These are phyloP conservation scores for Drosophila subpulchrella DNA, from an alignment of 1,140 invertebrate genomes.

Conservation along the genomic window DNA sequence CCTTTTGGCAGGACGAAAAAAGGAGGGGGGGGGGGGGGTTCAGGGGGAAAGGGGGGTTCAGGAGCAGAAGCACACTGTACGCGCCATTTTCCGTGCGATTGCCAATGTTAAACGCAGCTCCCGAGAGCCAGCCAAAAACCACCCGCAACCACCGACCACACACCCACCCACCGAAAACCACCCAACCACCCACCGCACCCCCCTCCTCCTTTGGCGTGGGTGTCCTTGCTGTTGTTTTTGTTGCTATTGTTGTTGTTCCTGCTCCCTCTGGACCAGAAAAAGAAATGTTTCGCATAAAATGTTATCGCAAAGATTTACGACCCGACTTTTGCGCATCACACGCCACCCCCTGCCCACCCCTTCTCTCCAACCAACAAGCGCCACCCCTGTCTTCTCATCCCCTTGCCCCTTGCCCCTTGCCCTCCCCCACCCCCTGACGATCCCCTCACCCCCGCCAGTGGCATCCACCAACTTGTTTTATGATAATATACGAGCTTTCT, in stretches of 20 bases:
- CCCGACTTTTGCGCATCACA: slow-evolving; percentile 85
- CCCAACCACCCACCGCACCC: background rate
- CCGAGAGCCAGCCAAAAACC: slow-evolving; percentile 63
- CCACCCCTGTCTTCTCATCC: slow-evolving; percentile 17
- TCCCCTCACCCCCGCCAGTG: slow-evolving; percentile 19
- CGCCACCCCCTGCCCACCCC: slow-evolving; percentile 46
- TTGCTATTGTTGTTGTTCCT: slow-evolving; percentile 36
- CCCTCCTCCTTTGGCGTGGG: slow-evolving; percentile 44
- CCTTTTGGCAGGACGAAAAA: slow-evolving; percentile 54
- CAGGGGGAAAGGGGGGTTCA: slow-evolving; percentile 19
- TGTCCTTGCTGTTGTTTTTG: slow-evolving; percentile 67
- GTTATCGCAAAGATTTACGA: slow-evolving; percentile 85
- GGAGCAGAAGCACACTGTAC: slow-evolving; percentile 72
- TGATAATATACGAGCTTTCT: slow-evolving; percentile 85
- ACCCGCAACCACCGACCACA: slow-evolving; percentile 37
- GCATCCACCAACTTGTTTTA: slow-evolving; percentile 83
- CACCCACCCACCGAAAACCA: background rate
- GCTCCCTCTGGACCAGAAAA: slow-evolving; percentile 83
- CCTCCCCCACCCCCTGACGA: background rate
- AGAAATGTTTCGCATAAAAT: slow-evolving; percentile 85
- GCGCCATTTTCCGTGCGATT: slow-evolving; percentile 82
- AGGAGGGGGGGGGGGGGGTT: no score
- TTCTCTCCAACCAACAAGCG: slow-evolving; percentile 4
- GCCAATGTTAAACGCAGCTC: slow-evolving; percentile 74
- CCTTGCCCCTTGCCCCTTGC: background rate